A percentile compares a stretch with the other conserved stretches of the same genome.
phyloP scores from a whole-genome alignment of 2,888 invertebrate genomes.

The Phaedon cochleariae region DNA sequence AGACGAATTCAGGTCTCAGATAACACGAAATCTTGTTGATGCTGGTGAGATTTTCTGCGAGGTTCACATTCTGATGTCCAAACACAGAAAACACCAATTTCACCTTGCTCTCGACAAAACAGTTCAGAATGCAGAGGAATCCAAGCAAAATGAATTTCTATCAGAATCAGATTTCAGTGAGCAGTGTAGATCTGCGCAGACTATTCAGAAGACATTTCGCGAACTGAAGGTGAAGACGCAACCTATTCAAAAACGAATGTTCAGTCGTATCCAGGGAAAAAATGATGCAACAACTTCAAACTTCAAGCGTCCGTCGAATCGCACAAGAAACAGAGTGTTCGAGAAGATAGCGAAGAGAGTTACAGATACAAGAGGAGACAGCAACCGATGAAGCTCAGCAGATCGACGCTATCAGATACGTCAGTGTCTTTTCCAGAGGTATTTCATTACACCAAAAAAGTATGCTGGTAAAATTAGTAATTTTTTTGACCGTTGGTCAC shows the following conservation, averaged over 20 bases:
- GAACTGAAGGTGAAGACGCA: no score
- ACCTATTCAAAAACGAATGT: no score
- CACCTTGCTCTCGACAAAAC: background rate
- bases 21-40: background rate
- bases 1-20: background rate
- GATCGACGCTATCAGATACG: no score
- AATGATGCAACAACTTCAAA: background rate
- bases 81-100: background rate
- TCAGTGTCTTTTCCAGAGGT: no score
- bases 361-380: background rate
- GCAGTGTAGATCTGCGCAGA: background rate
- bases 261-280: no score
- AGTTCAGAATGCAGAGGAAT: background rate
- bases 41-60: background rate
- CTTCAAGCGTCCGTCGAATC: no score
- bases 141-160: background rate
- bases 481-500: no score
- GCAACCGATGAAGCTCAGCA: no score
- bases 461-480: background rate
- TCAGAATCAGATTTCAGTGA: background rate
- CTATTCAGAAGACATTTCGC: no score
- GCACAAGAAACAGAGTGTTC: slow-evolving; percentile 6
- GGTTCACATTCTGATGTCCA: no score
- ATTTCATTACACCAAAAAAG: no score
- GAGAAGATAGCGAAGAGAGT: no score